Conservation (phyloP, 2,888 invertebrate genomes). For the Drosophila pseudotakahashii region DNA sequence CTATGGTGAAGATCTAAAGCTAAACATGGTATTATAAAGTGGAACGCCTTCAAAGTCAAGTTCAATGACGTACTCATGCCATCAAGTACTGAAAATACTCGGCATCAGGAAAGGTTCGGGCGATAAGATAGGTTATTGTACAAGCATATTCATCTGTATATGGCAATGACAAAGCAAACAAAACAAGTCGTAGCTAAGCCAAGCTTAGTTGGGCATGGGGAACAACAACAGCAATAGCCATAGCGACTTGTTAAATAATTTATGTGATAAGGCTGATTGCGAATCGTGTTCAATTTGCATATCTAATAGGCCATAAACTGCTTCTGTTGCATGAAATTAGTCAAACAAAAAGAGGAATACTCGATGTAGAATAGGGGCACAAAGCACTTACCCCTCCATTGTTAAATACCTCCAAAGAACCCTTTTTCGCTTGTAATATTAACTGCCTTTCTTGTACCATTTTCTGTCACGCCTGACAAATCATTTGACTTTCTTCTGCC, state of each 20-base stretch:
- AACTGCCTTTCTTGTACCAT: constrained; percentile 42
- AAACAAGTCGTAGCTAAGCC: constrained; percentile 12
- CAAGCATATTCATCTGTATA: constrained; percentile 22
- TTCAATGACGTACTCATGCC: constrained; percentile 71
- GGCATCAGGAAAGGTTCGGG: constrained; percentile 42
- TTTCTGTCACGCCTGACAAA: constrained; percentile 59
- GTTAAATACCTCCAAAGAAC: constrained; percentile 16
- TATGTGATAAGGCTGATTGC: constrained; percentile 69
- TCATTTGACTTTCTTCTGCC: constrained; percentile 65
- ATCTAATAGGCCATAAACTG: constrained; percentile 69
- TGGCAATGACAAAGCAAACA: constrained; percentile 48
- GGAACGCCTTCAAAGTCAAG: constrained; percentile 79
- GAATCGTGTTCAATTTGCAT: constrained; percentile 68
- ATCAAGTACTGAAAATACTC: constrained; percentile 59
- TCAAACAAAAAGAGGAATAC: constrained; percentile 7
- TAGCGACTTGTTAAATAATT: constrained; percentile 65
- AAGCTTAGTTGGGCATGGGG: constrained; percentile 27
- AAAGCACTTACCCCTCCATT: constrained; percentile 35
- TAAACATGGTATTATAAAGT: constrained; percentile 55
- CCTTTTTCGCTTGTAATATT: neutral
- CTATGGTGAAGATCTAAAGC: constrained; percentile 53
- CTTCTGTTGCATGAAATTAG: constrained; percentile 59
- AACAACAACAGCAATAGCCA: constrained; percentile 20
- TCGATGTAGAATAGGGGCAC: constrained; percentile 6
- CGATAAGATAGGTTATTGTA: constrained; percentile 62